These are phyloP conservation scores for Heliconius himera DNA, from an alignment of 1,140 invertebrate species.

Conservation along the genomic window DNA sequence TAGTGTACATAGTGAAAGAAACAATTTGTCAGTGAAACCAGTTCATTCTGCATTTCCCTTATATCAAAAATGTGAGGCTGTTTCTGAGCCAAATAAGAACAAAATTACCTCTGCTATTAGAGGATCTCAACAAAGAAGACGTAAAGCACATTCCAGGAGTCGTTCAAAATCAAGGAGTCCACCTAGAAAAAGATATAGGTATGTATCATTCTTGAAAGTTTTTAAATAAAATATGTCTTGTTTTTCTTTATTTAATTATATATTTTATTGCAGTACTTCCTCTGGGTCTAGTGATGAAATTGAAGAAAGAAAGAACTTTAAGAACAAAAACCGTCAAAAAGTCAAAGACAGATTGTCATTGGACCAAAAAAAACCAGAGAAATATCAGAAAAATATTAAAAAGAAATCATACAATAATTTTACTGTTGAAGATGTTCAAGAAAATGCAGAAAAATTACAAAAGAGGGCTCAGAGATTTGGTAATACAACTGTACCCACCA, in stretches of 20 bases:
- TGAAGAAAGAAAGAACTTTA: conserved; percentile 65
- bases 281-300: conserved; percentile 74
- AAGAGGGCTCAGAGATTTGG: conserved; percentile 93
- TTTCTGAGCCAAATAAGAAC: conserved; percentile 56
- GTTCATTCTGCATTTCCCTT: conserved; percentile 79
- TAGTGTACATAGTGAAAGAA: conserved; percentile 89
- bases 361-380: conserved; percentile 73
- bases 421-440: conserved; percentile 84
- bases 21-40: conserved; percentile 83
- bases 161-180: conserved; percentile 70
- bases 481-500: conserved; percentile 61
- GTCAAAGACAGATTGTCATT: conserved; percentile 75
- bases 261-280: conserved; percentile 63
- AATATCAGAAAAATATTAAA: conserved; percentile 79
- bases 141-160: conserved; percentile 61
- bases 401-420: conserved; percentile 87
- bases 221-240: conserved; percentile 23
- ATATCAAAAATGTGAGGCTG: conserved; percentile 77
- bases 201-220: background rate
- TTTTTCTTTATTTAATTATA: conserved; percentile 22
- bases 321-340: conserved; percentile 74
- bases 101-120: conserved; percentile 49
- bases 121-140: conserved; percentile 58
- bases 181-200: conserved; percentile 42
- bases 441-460: conserved; percentile 88